phyloP scores from a whole-genome alignment of 2,797 vertebrate genomes.

The Pseudochaenichthys georgianus region DNA sequence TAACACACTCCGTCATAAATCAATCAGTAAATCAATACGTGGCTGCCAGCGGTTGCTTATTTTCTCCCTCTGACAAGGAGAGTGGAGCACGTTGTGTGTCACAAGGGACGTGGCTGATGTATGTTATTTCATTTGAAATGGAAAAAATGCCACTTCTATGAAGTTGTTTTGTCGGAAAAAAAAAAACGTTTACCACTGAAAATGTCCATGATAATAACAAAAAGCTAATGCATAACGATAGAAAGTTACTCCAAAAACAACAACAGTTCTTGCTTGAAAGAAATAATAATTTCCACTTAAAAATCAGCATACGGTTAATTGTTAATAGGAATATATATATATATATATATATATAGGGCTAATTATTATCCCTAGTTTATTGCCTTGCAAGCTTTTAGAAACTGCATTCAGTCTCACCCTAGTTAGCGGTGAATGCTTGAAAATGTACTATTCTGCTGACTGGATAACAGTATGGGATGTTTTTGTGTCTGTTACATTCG shows the following conservation, averaged over 20 bases:
- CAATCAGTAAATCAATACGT: constrained; percentile 61
- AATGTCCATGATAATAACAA: not conserved
- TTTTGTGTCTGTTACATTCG: constrained; percentile 2
- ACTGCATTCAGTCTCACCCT: not conserved
- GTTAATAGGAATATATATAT: no score
- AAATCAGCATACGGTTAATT: no score
- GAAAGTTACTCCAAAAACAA: not conserved
- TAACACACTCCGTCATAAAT: constrained; percentile 44
- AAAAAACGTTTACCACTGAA: not conserved
- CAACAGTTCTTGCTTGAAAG: no score
- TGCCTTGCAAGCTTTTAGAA: not conserved
- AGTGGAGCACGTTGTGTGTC: constrained; percentile 28
- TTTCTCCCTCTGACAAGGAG: constrained; percentile 52
- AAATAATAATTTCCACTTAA: no score
- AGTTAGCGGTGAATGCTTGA: not conserved
- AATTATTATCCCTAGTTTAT: not conserved
- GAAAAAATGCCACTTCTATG: not conserved
- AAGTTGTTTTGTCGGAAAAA: not conserved
- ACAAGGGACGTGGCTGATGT: constrained; percentile 4
- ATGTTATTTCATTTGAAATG: not conserved
- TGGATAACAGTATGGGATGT: constrained; percentile 2
- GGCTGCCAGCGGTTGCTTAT: constrained; percentile 38
- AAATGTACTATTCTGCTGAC: constrained; percentile 22
- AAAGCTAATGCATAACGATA: not conserved
- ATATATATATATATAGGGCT: not conserved